Percentiles rank a stretch among this genome's conserved stretches.
phyloP scores from a whole-genome alignment of 2,888 invertebrate genomes.

The Idaea dimidiata region DNA sequence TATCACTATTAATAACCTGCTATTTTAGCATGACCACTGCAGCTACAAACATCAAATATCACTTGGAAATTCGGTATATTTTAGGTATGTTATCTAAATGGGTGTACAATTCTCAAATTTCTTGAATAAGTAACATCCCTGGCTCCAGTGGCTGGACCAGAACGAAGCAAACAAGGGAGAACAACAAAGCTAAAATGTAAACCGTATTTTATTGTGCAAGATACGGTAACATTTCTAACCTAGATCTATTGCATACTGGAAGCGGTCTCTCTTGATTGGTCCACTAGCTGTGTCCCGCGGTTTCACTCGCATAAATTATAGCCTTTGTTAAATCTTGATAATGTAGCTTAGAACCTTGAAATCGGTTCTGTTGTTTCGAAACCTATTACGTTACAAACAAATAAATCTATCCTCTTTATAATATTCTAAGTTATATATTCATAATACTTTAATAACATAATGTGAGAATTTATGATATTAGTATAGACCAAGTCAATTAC shows the following conservation, averaged over 20 bases:
- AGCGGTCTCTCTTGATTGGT: constrained; percentile 8
- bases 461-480: too few relatives aligned
- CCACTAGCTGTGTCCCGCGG: not conserved
- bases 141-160: constrained; percentile 36
- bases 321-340: too few relatives aligned
- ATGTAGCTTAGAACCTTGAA: too few relatives aligned
- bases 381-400: too few relatives aligned
- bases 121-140: constrained; percentile 43
- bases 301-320: too few relatives aligned
- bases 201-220: constrained; percentile 59
- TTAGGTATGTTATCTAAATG: constrained; percentile 25
- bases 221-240: constrained; percentile 38
- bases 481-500: too few relatives aligned
- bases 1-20: not conserved
- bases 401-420: too few relatives aligned
- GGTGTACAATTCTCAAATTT: constrained; percentile 41
- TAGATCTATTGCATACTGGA: constrained; percentile 21
- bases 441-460: too few relatives aligned
- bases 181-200: constrained; percentile 61
- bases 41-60: constrained; percentile 3
- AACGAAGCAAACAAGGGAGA: constrained; percentile 48
- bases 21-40: not conserved
- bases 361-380: too few relatives aligned
- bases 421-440: too few relatives aligned
- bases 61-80: constrained; percentile 14